Conservation (phyloP, 2,888 invertebrate genomes). For the Gryllus longicercus region DNA sequence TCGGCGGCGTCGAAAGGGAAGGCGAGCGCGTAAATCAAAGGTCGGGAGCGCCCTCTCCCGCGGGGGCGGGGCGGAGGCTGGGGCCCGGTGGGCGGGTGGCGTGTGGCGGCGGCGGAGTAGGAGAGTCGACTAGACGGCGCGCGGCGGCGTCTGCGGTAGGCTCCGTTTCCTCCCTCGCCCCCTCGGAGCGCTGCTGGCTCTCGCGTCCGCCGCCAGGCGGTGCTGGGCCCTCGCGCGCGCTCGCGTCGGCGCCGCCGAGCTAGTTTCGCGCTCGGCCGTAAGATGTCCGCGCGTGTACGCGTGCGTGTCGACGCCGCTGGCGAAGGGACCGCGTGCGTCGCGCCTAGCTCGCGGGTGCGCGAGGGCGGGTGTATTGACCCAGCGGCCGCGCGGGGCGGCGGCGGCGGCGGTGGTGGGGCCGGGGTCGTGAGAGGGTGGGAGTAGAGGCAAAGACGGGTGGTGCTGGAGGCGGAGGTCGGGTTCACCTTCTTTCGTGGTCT, state of each 20-base stretch:
- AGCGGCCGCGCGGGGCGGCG: background rate
- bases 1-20: too few relatives aligned
- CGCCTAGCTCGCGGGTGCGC: background rate
- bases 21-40: too few relatives aligned
- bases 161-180: background rate
- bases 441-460: too few relatives aligned
- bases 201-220: background rate
- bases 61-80: too few relatives aligned
- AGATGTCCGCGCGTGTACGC: background rate
- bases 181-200: background rate
- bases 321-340: background rate
- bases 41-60: too few relatives aligned
- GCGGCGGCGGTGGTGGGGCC: background rate
- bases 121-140: background rate
- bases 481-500: too few relatives aligned
- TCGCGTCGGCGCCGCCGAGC: background rate
- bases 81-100: too few relatives aligned
- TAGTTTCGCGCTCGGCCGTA: conserved; percentile 8
- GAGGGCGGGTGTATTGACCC: conserved; percentile 17
- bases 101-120: background rate
- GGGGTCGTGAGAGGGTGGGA: too few relatives aligned
- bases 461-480: too few relatives aligned
- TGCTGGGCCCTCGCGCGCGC: background rate
- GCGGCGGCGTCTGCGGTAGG: background rate
- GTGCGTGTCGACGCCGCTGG: background rate